Evolutionary conservation across 2,888 invertebrate species (phyloP).

Genomic region (Sarcophaga caerulescens): DNA sequence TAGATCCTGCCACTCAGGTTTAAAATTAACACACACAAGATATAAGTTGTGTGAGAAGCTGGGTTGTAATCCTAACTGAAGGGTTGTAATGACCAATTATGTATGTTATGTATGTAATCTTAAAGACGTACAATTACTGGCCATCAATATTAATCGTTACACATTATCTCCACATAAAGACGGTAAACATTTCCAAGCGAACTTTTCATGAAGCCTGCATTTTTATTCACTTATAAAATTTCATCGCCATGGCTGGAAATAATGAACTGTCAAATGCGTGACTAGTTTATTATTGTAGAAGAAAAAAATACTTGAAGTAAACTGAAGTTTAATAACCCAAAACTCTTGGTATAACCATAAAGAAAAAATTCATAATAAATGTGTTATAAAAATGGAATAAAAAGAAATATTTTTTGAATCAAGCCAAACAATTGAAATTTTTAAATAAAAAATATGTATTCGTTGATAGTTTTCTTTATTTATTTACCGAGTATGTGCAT

Average conservation of each 20-base stretch:
- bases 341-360: slow-evolving; percentile 36
- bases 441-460: slow-evolving; percentile 35
- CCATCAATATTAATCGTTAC: too few species aligned
- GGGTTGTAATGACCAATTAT: too few species aligned
- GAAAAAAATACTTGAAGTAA: slow-evolving; percentile 33
- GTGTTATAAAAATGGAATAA: neutral
- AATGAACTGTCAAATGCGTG: slow-evolving; percentile 66
- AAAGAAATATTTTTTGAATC: slow-evolving; percentile 7
- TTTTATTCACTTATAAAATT: too few species aligned
- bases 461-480: slow-evolving; percentile 19
- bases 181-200: too few species aligned
- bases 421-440: slow-evolving; percentile 47
- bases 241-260: slow-evolving; percentile 22
- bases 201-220: too few species aligned
- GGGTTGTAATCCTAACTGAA: too few species aligned
- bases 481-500: neutral
- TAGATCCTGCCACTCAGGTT: too few species aligned
- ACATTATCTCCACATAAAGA: too few species aligned
- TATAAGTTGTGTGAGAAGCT: too few species aligned
- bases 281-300: slow-evolving; percentile 49
- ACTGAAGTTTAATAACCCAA: slow-evolving; percentile 59
- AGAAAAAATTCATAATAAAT: slow-evolving; percentile 7
- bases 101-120: too few species aligned
- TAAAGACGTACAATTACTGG: too few species aligned
- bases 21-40: too few species aligned